Evolutionary conservation across 2,888 invertebrate genomes (phyloP).

Genomic region (Cantharis rustica): DNA sequence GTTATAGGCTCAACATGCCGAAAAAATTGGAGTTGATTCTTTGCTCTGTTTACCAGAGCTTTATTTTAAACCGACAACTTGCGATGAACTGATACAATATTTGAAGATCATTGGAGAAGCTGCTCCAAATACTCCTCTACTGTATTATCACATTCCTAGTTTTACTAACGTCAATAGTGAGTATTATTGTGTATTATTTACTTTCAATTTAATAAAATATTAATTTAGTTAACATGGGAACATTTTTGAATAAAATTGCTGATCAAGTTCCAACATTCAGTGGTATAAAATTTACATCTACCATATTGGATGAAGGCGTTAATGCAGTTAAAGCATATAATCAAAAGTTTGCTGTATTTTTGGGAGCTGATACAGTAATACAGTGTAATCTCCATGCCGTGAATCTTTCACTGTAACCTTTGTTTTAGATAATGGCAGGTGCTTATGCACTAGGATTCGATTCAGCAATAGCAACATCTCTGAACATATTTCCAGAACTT

Average conservation of each 20-base stretch:
- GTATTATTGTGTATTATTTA: conserved; percentile 44
- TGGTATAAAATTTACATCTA: conserved; percentile 84
- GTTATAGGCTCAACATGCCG: conserved; percentile 70
- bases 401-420: not conserved
- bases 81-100: conserved; percentile 68
- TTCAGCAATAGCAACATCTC: conserved; percentile 72
- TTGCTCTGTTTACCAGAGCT: conserved; percentile 76
- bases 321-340: conserved; percentile 62
- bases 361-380: conserved; percentile 74
- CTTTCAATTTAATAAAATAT: conserved; percentile 30
- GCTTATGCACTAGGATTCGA: conserved; percentile 71
- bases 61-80: conserved; percentile 71
- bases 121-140: conserved; percentile 76
- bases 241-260: conserved; percentile 67
- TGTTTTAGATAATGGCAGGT: conserved; percentile 66
- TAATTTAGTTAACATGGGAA: conserved; percentile 71
- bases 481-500: conserved; percentile 68
- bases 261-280: conserved; percentile 72
- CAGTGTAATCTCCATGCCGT: conserved; percentile 20
- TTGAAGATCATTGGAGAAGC: conserved; percentile 68
- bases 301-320: conserved; percentile 70
- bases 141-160: conserved; percentile 83
- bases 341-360: conserved; percentile 63
- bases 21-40: conserved; percentile 67
- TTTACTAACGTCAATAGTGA: conserved; percentile 75